Evolutionary conservation across 2,888 invertebrate genomes (phyloP).

Genomic region (Electrophaes corylata): DNA sequence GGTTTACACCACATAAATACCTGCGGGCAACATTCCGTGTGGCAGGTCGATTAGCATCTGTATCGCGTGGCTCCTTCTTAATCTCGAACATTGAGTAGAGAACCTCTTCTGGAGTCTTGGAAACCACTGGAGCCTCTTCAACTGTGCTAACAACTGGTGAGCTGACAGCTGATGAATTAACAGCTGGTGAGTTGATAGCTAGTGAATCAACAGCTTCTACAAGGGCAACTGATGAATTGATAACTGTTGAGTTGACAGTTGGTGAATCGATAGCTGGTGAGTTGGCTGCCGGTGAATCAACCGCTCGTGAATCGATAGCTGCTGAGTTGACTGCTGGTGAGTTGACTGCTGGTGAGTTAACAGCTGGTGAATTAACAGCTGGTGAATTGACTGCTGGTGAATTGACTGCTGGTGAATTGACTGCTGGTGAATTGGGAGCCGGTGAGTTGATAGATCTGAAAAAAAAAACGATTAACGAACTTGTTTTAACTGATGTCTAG

Average conservation of each 20-base stretch:
- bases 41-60: conserved; percentile 31
- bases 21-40: conserved; percentile 60
- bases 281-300: conserved; percentile 1
- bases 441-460: neutral
- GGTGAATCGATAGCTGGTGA: conserved; percentile 7
- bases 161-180: neutral
- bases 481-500: too few species aligned
- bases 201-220: conserved; percentile 5
- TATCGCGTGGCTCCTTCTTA: conserved; percentile 40
- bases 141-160: neutral
- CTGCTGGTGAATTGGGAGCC: neutral
- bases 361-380: neutral
- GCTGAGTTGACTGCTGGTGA: conserved; percentile 1
- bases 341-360: conserved; percentile 9
- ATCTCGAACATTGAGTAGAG: conserved; percentile 6
- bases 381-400: neutral
- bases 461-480: neutral
- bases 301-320: neutral
- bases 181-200: conserved; percentile 3
- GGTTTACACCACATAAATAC: too few species aligned
- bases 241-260: neutral
- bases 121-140: neutral
- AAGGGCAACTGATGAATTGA: neutral
- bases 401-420: neutral
- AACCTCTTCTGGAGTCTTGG: conserved; percentile 3